phyloP scores from a whole-genome alignment of 2,888 invertebrate genomes.

The Eupithecia exiguata region DNA sequence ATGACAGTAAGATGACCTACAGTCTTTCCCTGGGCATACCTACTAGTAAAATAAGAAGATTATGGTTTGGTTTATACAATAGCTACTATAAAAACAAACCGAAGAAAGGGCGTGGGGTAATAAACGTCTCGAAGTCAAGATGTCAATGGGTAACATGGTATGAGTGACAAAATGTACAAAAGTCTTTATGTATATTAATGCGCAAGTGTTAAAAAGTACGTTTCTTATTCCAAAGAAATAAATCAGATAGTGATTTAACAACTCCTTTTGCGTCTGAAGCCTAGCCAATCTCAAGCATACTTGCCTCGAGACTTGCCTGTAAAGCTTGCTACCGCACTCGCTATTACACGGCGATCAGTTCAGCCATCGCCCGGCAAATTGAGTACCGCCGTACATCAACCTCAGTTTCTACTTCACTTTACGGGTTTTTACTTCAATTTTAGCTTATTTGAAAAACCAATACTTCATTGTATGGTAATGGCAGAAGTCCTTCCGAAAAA shows the following conservation, averaged over 20 bases:
- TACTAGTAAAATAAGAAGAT: not conserved
- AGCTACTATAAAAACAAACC: not conserved
- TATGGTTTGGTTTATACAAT: not conserved
- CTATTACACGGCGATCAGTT: slow-evolving; percentile 44
- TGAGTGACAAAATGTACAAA: too few relatives aligned
- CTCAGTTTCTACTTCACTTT: not conserved
- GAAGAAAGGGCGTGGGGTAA: too few relatives aligned
- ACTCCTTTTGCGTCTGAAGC: not conserved
- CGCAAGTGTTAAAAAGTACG: too few relatives aligned
- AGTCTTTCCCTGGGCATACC: not conserved
- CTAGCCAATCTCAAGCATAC: slow-evolving; percentile 13
- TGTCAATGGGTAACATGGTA: too few relatives aligned
- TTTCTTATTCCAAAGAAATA: not conserved
- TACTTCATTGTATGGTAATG: too few relatives aligned
- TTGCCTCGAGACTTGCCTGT: slow-evolving; percentile 9
- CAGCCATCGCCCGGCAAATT: slow-evolving; percentile 47
- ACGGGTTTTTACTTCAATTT: not conserved
- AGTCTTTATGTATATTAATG: too few relatives aligned
- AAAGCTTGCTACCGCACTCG: slow-evolving; percentile 44
- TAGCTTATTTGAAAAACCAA: too few relatives aligned
- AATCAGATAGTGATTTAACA: not conserved
- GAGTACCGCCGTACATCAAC: slow-evolving; percentile 39
- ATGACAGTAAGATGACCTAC: not conserved
- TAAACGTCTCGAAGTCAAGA: too few relatives aligned
- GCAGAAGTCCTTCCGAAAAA: too few relatives aligned